Base-by-base conservation (phyloP, 2,797 vertebrate species). In the Pseudomugil tenellus region DNA sequence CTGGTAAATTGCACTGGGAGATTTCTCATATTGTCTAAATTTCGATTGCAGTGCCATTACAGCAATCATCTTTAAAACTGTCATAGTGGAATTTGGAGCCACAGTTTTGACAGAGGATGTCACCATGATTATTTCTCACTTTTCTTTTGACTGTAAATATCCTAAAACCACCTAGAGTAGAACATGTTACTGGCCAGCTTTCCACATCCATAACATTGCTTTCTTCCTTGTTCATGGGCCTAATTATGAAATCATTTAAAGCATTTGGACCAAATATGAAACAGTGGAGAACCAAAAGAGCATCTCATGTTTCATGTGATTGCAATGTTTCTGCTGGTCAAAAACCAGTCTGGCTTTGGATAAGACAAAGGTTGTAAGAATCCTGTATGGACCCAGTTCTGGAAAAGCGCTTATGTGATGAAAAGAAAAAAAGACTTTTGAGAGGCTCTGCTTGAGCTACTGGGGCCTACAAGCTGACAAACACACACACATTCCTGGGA, bases 401-500 rank as follows among this genome's bases (percentile, higher is more conserved):
- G 17, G 5, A 41, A 41, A 41, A 41, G 23, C 23, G 49, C 25
- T 52, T 13, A 16, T 52, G 13, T 52, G 5, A 9, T 26, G 13
- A 41, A 16, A 28, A 52, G 17, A 52, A 43, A 26, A 28, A 52
- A 28, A 52, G 10, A 52, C 28, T 52, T 14, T 2, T 31, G 39
- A 64, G 51, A 63, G 37, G 19, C 19, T 53, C 49, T 54, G 9
- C 52, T 39, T 9, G n/a, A 39, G 52, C 35, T 26, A 52, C 23
- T 26, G 49, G 49, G 49, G 25, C 4, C 26, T 41, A 26, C 19
- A 43, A 43, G 41, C 6, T 7, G 7, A 29, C 28, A 12, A 25
- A 63, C 16, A 63, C 28, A 12, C 35, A 63, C 16, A 63, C 62
- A 63, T 12, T 63, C 35, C 16, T 54, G 34, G 51, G 29, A 8